Evolutionary conservation across 2,888 invertebrate genomes (phyloP), one percentile per base, ranked within the genome.

Genomic region (Rhagonycha lutea): DNA sequence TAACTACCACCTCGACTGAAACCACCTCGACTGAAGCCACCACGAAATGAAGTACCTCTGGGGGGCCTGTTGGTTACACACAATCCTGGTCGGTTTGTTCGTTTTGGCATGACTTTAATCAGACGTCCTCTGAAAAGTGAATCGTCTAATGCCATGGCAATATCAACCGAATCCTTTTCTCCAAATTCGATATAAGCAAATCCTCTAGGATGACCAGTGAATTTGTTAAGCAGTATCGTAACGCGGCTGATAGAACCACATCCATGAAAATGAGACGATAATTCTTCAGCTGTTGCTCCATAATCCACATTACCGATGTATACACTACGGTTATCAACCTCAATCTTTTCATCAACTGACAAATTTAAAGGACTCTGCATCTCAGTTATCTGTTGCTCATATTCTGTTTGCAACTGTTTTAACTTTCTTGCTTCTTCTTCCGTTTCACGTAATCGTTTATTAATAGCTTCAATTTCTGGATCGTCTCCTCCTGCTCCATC

Each of bases 141-240:
- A 85, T 99, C 99, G 86, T 99, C 98, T 93, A 99, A 94, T 61
- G 98, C 98, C 93, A 98, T 94, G 18, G 99, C 98, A 75, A 98
- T 98, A 87, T 97, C 95, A 80, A 99, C 97, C 81, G 97, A 97
- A 88, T 99, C 99, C 87, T 96, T 95, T 84, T 99, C 98, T 24
- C 97, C 96, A 90, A 99, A 99, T 89, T 99, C 99, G 85, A 99
- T 97, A 87, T 99, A 99, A 1, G 99, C 99, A 91, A 98, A 99
- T 62, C 99, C 99, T 90, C 99, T 99, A 0, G 99, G 99, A 89
- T 99, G 99, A 0, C 99, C 99, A 87, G 98, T 96, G 89, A 95
- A 99, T 89, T 98, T 99, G 91, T 99, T 99, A 90, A 98, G 98
- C 83, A 98, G 92, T 87, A 99, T 99, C 80, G 99, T 99, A 80